These are phyloP conservation scores for Adelognathus sp. DNA, from an alignment of 2,888 invertebrate genomes.

Conservation along the genomic window DNA sequence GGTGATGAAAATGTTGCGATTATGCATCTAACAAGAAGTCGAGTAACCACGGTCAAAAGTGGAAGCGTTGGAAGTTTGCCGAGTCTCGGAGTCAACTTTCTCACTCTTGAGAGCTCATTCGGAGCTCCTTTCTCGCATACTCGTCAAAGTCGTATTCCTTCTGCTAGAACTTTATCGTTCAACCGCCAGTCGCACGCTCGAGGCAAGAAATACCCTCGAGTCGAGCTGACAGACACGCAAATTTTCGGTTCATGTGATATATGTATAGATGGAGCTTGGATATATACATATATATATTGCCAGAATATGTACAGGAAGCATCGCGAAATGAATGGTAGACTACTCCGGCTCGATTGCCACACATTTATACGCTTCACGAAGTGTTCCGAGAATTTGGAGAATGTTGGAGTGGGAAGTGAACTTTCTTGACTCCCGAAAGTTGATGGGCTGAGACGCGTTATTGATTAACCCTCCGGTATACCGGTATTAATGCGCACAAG, in stretches of 20 bases:
- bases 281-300: neutral
- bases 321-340: neutral
- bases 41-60: neutral
- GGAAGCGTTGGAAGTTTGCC: conserved; percentile 23
- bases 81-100: neutral
- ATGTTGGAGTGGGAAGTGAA: neutral
- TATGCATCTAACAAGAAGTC: neutral
- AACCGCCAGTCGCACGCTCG: conserved; percentile 11
- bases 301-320: neutral
- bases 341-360: neutral
- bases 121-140: neutral
- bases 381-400: neutral
- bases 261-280: neutral
- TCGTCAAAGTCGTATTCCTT: conserved; percentile 46
- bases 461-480: neutral
- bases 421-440: neutral
- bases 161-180: conserved; percentile 49
- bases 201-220: too few species aligned
- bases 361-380: neutral
- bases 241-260: conserved; percentile 18
- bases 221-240: conserved; percentile 36
- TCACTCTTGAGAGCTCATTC: neutral
- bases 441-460: neutral
- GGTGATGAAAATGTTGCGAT: conserved; percentile 6
- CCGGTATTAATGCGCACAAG: neutral